Base-by-base conservation (phyloP, 1,140 invertebrate genomes). In the Nebria ingens region DNA sequence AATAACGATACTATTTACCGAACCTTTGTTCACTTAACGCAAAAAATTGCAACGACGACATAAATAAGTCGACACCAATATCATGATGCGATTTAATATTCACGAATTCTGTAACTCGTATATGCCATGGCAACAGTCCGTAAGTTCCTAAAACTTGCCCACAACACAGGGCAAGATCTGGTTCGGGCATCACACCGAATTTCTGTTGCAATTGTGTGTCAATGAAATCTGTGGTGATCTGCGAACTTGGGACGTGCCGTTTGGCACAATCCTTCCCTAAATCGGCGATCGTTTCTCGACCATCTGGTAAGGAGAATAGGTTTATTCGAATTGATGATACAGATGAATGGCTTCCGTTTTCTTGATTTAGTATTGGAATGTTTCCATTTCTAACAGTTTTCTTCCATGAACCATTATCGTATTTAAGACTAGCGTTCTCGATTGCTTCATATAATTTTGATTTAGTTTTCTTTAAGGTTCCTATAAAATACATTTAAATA, bases 51-150 rank as follows among this genome's bases (percentile, higher is more conserved):
- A 86, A 71, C 62, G 79, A 61, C 63, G 74, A 61, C 59, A 77
- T 54, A 71, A 81, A 85, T 57, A 73, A 70, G 50, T 75, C 66
- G 53, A 76, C 67, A 58, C 70, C 73, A 59, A 85, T 57, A 64
- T 65, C 73, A 64, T 76, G 68, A 60, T 79, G 73, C 56, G 72
- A 65, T 58, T 75, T 72, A 59, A 83, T 61, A 69, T 73, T 79
- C 69, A 82, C 67, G 70, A 87, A 85, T 73, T 85, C 83, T 25
- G 83, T 82, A 45, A 83, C 63, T 72, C 79, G 75, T 61, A 83
- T 80, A 62, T 86, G 83, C 85, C 84, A 87, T 34, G 83, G 84
- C 17, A 84, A 69, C 65, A 84, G 72, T 55, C 81, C 82, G 65
- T 76, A 76, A 34, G 80, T 80, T 56, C 70, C 76, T 61, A 78